Evolutionary conservation across 2,113 vertebrate species (phyloP).

Genomic region (Xiphophorus maculatus): DNA sequence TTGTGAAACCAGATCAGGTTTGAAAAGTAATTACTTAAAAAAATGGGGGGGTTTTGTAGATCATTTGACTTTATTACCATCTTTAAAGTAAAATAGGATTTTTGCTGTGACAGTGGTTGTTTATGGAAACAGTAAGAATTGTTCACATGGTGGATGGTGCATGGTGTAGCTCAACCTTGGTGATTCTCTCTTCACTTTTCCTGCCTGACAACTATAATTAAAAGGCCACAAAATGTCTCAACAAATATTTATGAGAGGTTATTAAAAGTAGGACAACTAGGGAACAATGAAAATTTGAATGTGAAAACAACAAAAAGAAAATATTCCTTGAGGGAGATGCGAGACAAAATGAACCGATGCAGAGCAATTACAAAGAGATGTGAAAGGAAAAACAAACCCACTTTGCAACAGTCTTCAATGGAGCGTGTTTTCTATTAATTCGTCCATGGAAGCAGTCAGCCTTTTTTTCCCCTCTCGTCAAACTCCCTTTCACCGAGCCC

Average conservation of each 20-base stretch:
- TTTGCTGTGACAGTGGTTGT: no score
- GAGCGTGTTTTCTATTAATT: not conserved
- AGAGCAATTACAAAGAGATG: conserved; percentile 8
- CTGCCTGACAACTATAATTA: not conserved
- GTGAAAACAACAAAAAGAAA: not conserved
- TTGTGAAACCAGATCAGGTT: no score
- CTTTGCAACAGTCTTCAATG: not conserved
- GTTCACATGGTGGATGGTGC: no score
- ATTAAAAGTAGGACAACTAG: not conserved
- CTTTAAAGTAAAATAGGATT: no score
- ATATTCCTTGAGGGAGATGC: not conserved
- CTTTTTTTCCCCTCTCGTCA: not conserved
- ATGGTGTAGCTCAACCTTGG: no score
- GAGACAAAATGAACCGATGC: not conserved
- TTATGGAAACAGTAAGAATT: no score
- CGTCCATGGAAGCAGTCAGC: not conserved
- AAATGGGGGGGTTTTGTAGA: no score
- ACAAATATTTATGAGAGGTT: not conserved
- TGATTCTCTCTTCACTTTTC: not conserved
- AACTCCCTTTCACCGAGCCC: not conserved
- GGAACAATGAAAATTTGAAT: not conserved
- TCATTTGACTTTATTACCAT: no score
- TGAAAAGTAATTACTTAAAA: no score
- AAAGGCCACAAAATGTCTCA: not conserved
- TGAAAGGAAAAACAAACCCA: not conserved